Conservation (phyloP, 2,113 vertebrate species). For the Tringa solitaria region DNA sequence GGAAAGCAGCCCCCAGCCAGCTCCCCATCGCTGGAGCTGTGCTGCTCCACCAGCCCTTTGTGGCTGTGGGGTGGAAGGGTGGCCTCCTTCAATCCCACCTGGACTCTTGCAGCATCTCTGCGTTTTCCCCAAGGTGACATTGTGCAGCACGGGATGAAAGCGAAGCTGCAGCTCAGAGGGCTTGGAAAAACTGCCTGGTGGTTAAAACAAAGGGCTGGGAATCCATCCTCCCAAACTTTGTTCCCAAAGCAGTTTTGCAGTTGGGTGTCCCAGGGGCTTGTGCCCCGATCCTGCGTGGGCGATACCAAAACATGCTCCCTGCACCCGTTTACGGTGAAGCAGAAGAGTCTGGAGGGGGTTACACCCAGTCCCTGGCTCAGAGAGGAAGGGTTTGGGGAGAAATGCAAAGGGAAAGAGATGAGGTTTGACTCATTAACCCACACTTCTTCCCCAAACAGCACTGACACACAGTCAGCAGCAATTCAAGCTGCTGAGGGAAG, state of each 20-base stretch:
- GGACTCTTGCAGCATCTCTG: not conserved
- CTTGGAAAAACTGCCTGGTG: not conserved
- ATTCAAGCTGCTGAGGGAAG: not conserved
- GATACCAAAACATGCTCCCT: fast-evolving
- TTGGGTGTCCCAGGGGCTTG: not conserved
- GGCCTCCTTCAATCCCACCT: not conserved
- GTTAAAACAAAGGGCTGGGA: not conserved
- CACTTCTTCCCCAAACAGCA: not conserved
- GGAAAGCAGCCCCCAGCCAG: not conserved
- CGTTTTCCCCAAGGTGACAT: not conserved
- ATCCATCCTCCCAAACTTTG: not conserved
- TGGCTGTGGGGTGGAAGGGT: not conserved
- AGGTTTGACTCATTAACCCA: not conserved
- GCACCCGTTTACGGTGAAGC: not conserved
- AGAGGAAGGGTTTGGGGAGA: not conserved
- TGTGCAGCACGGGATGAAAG: not conserved
- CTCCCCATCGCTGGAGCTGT: not conserved
- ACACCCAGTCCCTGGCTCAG: not conserved
- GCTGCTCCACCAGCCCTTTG: not conserved
- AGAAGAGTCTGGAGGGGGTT: not conserved
- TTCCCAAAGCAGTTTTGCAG: not conserved
- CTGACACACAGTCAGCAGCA: not conserved
- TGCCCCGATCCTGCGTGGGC: not conserved
- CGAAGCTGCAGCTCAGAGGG: not conserved
- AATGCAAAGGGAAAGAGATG: not conserved